Base-by-base conservation (phyloP, 2,888 invertebrate species). In the Hypolimnas misippus region DNA sequence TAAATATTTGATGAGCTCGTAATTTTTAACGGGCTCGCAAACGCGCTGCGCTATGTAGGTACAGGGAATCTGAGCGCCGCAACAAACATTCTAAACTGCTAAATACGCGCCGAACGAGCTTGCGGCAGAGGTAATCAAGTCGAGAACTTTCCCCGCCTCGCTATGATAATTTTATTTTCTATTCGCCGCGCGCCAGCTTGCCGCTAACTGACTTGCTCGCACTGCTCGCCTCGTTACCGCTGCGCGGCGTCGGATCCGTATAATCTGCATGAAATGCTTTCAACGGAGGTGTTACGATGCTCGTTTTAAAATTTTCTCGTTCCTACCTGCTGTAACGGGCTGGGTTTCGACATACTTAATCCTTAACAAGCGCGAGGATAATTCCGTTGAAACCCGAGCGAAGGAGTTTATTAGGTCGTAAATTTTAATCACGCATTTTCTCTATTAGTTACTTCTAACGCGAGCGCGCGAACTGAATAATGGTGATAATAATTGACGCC, bases 111-210 rank as follows among this genome's bases (percentile, higher is more conserved):
- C 17, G 35, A 33, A 42, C 44, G 16, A 55, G 50, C 31, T 29
- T 16, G 40, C 38, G 49, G 55, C 25, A 19, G 35, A 35, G 54
- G 54, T 53, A 57, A 62, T 63, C 50, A 54, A 38, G 53, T 54
- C 35, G 56, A 35, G 8, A 50, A 60, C 51, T 66, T n/a, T 63
- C 50, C 40, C 17, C 59, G 54, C 50, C 51, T 62, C 52, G 60
- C 65, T 70, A 70, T 70, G 70, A 53, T 68, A 66, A 71, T 68
- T 65, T 65, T 68, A 67, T 70, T 65, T 70, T 64, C 69, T 60
- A 66, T 70, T 64, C 60, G 51, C n/a, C 51, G 35, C 38, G 12
- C 33, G n/a, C 29, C 38, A 25, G 49, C 49, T 50, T 49, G 40
- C 40, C 25, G 10, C 19, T 31, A 59, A 59, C 53, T 53, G 46